phyloP scores from a whole-genome alignment of 2,797 vertebrate species.

The Alectoris magna region DNA sequence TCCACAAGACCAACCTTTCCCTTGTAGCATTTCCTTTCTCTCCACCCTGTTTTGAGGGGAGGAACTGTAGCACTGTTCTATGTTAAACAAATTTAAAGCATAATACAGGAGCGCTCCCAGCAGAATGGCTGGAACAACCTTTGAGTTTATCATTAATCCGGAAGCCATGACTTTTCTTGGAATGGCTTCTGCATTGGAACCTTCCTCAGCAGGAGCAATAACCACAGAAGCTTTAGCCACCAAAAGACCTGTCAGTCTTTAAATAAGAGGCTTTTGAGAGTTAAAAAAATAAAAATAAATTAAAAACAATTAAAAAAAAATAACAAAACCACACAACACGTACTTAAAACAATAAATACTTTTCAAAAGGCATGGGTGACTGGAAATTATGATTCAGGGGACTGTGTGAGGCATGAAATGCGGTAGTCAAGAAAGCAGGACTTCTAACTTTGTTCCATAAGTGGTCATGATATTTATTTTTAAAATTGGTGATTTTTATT shows the following conservation, averaged over 20 bases:
- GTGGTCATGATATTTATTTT: neutral
- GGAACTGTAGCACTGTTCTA: conserved; percentile 13
- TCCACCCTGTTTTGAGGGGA: conserved; percentile 59
- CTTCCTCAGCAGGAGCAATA: neutral
- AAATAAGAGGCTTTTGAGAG: neutral
- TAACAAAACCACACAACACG: neutral
- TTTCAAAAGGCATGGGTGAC: neutral
- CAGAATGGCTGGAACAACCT: neutral
- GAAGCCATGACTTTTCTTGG: neutral
- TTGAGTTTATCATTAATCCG: conserved; percentile 33
- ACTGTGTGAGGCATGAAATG: neutral
- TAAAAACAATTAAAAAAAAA: neutral
- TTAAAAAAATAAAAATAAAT: neutral
- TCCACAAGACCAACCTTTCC: conserved; percentile 50
- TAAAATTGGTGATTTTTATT: neutral
- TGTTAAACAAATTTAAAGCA: conserved; percentile 8
- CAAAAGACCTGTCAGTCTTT: neutral
- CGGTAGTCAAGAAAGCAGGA: neutral
- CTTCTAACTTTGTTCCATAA: neutral
- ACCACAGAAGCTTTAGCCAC: neutral
- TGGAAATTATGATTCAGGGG: neutral
- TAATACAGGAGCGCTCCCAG: neutral
- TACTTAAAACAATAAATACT: neutral
- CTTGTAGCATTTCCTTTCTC: conserved; percentile 59
- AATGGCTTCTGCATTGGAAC: neutral